Conservation (phyloP, 2,797 vertebrate genomes). For the Myiotriccus ornatus region DNA sequence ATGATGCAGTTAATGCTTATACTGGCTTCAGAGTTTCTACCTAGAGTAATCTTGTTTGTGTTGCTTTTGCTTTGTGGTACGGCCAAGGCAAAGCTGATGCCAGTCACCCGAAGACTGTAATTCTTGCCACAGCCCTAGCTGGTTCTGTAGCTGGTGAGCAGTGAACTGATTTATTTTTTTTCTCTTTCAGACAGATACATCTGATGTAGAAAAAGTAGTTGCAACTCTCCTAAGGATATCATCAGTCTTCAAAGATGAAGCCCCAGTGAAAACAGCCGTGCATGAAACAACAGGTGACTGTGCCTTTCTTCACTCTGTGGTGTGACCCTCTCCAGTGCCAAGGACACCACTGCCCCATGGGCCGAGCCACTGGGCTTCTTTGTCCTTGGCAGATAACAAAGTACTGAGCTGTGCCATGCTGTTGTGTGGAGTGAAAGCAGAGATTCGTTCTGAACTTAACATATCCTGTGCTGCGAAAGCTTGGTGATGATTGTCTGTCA, state of each 20-base stretch:
- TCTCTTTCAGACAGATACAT: conserved; percentile 83
- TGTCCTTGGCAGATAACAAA: background rate
- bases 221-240: conserved; percentile 90
- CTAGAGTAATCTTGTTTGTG: background rate
- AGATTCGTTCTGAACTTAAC: background rate
- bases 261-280: conserved; percentile 79
- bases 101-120: background rate
- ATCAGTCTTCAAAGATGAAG: conserved; percentile 91
- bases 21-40: background rate
- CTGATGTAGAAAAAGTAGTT: conserved; percentile 85
- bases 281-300: conserved; percentile 76
- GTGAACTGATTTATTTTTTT: background rate
- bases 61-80: background rate
- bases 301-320: background rate
- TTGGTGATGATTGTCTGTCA: background rate
- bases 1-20: background rate
- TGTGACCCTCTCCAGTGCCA: background rate
- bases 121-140: background rate
- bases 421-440: background rate
- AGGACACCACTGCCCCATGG: background rate
- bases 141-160: background rate
- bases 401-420: background rate
- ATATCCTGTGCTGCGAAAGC: background rate
- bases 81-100: background rate
- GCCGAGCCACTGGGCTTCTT: background rate